Evolutionary conservation across 1,140 invertebrate species (phyloP).

Genomic region (Bombyx mandarina): DNA sequence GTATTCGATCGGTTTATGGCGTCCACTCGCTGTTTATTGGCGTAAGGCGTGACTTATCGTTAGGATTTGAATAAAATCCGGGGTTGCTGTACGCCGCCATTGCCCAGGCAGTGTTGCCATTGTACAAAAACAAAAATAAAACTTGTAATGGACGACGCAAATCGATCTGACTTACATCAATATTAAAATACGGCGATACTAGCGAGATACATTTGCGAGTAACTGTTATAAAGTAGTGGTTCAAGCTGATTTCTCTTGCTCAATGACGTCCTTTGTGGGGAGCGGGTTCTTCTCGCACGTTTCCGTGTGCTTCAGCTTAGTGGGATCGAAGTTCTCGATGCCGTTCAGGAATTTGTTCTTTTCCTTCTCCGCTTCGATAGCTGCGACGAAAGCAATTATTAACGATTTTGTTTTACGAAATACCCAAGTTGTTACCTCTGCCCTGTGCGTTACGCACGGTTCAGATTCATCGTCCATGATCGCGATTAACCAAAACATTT

Average conservation of each 20-base stretch:
- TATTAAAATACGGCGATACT: conserved; percentile 64
- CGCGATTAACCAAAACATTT: too few relatives aligned
- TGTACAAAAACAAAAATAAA: conserved; percentile 7
- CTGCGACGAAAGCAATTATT: conserved; percentile 60
- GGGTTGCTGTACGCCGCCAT: too few relatives aligned
- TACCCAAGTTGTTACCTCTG: too few relatives aligned
- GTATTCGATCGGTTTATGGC: conserved; percentile 24
- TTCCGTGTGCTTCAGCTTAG: conserved; percentile 89
- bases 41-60: too few relatives aligned
- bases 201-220: conserved; percentile 57
- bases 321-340: conserved; percentile 89
- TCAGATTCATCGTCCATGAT: too few relatives aligned
- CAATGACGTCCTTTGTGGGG: conserved; percentile 86
- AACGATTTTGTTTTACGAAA: too few relatives aligned
- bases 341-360: conserved; percentile 88
- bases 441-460: too few relatives aligned
- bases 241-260: conserved; percentile 80
- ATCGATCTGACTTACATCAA: conserved; percentile 50
- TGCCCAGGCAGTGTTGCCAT: neutral
- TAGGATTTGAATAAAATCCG: too few relatives aligned
- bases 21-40: conserved; percentile 20
- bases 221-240: conserved; percentile 24
- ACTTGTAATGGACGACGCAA: conserved; percentile 30
- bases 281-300: conserved; percentile 92
- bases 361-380: conserved; percentile 89